Conservation (phyloP, 2,888 invertebrate genomes). For the Acanthosoma haemorrhoidale region DNA sequence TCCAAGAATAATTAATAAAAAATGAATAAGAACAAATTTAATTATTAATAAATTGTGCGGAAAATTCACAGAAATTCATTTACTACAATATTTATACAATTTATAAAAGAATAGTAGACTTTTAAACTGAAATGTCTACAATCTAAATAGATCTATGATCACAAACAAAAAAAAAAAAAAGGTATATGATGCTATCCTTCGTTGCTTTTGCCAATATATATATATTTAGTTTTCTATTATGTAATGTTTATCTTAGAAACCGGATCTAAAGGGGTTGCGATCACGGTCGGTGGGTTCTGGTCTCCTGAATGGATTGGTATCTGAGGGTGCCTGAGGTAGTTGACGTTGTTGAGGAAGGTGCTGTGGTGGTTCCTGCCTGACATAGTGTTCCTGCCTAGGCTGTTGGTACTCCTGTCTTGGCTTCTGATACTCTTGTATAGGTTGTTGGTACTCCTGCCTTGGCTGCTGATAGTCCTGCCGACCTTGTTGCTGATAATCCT, state of each 20-base stretch:
- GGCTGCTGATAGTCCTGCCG: constrained; percentile 37
- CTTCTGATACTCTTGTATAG: constrained; percentile 28
- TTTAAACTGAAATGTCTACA: too few species aligned
- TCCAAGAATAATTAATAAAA: too few species aligned
- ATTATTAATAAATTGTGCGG: too few species aligned
- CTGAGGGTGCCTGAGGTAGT: constrained; percentile 44
- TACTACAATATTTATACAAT: too few species aligned
- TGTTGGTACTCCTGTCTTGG: constrained; percentile 27
- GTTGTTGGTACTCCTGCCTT: constrained; percentile 33
- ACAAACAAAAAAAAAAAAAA: too few species aligned
- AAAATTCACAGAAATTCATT: too few species aligned
- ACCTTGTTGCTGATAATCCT: constrained; percentile 34
- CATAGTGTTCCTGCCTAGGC: not conserved
- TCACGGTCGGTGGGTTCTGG: constrained; percentile 48
- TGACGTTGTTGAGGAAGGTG: constrained; percentile 43
- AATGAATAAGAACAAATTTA: too few species aligned
- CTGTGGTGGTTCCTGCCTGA: not conserved
- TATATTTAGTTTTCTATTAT: not conserved
- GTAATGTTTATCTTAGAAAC: constrained; percentile 21
- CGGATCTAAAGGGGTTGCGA: constrained; percentile 73
- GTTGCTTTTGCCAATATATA: not conserved
- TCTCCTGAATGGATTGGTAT: constrained; percentile 51
- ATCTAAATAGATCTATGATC: too few species aligned
- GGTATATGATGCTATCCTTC: not conserved
- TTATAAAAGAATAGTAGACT: too few species aligned